Percentiles rank a stretch among this genome's conserved stretches.
phyloP scores from a whole-genome alignment of 2,797 vertebrate genomes.

The Xerus rutilus region DNA sequence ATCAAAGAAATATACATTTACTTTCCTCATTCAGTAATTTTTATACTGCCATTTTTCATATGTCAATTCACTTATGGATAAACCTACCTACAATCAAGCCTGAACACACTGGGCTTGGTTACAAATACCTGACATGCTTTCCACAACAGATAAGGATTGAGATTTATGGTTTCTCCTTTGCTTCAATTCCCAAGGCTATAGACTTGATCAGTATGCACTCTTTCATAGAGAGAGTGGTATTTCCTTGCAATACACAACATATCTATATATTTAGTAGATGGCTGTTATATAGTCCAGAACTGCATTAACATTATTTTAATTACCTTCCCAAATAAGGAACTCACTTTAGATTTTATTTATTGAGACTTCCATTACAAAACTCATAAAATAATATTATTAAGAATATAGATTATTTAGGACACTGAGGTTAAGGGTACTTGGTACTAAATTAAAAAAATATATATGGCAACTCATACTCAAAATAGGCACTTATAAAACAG shows the following conservation, averaged over 20 bases:
- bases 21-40: conserved; percentile 29
- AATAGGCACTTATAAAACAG: not conserved
- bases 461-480: not conserved
- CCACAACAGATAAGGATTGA: not conserved
- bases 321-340: not conserved
- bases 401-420: not conserved
- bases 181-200: not conserved
- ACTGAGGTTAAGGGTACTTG: not conserved
- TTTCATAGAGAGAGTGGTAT: not conserved
- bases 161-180: not conserved
- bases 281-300: not conserved
- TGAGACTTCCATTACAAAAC: not conserved
- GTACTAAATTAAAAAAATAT: not conserved
- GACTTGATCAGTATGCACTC: fast-evolving
- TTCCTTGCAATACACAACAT: not conserved
- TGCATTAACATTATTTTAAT: not conserved
- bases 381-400: not conserved
- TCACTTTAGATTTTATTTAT: not conserved
- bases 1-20: conserved; percentile 59
- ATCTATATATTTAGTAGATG: not conserved
- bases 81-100: not conserved
- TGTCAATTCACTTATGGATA: not conserved
- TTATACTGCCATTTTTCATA: conserved; percentile 17
- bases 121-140: too few species aligned
- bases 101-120: not conserved